Evolutionary conservation across 1,140 invertebrate genomes (phyloP).

Genomic region (Drosophila ambigua): DNA sequence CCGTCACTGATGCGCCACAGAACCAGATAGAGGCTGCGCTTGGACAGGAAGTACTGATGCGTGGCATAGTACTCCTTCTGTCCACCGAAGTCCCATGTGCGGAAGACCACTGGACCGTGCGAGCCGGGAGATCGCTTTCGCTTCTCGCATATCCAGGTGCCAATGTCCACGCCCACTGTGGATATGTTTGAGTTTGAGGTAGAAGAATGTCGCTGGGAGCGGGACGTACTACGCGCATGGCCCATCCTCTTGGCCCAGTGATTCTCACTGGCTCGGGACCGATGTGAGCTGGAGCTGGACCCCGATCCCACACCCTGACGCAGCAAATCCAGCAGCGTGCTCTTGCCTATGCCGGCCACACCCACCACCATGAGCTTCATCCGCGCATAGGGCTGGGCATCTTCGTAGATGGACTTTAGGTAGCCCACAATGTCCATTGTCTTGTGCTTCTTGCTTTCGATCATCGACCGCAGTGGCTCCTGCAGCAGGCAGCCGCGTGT

Average conservation of each 20-base stretch:
- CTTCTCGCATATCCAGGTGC: conserved; percentile 96
- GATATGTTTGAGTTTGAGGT: conserved; percentile 88
- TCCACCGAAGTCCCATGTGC: conserved; percentile 99
- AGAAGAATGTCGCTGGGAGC: conserved; percentile 48
- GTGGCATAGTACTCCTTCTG: conserved; percentile 98
- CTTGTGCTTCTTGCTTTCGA: conserved; percentile 96
- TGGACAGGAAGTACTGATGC: conserved; percentile 99
- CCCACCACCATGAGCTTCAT: conserved; percentile 99
- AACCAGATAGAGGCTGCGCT: conserved; percentile 97
- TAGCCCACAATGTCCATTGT: conserved; percentile 98
- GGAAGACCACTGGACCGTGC: conserved; percentile 96
- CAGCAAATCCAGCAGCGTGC: conserved; percentile 94
- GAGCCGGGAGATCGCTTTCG: conserved; percentile 86
- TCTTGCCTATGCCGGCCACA: conserved; percentile 96
- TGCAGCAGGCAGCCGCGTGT: conserved; percentile 94
- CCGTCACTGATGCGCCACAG: conserved; percentile 98
- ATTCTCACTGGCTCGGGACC: conserved; percentile 80
- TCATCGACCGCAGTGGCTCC: conserved; percentile 96
- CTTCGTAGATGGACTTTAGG: conserved; percentile 94
- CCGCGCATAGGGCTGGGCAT: conserved; percentile 96
- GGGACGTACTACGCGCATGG: conserved; percentile 86
- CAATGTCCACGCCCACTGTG: conserved; percentile 98
- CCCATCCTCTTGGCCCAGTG: conserved; percentile 98
- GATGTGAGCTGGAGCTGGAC: conserved; percentile 55
- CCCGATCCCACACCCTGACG: conserved; percentile 86